Base-by-base conservation (phyloP, 2,888 invertebrate genomes). In the Caenorhabditis panamensis region DNA sequence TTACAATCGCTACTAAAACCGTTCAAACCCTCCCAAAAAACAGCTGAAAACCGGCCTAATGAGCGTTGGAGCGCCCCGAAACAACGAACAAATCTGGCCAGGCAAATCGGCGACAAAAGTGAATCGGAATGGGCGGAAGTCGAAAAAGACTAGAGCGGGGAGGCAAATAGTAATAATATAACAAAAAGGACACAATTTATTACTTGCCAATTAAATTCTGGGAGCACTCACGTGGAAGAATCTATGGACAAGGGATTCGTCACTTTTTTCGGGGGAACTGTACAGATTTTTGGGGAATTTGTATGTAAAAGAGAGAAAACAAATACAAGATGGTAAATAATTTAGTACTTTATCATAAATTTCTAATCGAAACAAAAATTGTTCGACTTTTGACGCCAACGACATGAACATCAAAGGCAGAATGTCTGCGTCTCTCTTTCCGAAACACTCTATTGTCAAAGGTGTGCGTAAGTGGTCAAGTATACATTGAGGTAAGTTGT, bases 171-270 rank as follows among this genome's bases (percentile, higher is more conserved):
- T 53, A 53, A 53, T 53, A 53, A n/a, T 54, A 20, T 37, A 24
- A 59, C 59, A 61, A 61, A 61, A 61, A 44, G 61, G 61, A 47
- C 24, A 41, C 13, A 41, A 61, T 26, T 31, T 66, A 64, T 49
- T 28, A 28, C 49, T 28, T 36, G 53, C 51, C 64, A 64, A 64
- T 64, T 64, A 64, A 31, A 18, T 36, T 26, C 16, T 6, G 20
- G 44, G 62, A 47, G n/a, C 56, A 67, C n/a, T 56, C 56, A 67
- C 66, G 66, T 67, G 66, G 66, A 67, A 67, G 31, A 31, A 31
- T 31, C 9, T 31, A 6, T 4, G 31, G 5, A 4, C 5, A 9
- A 9, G 66, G 18, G 37, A 56, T 26, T 67, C 36, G 28, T 8
- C 2, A 49, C 8, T 36, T 53, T 31, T 49, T 31, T 1, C 22